A percentile compares a stretch with the other conserved stretches of the same genome.
Evolutionary conservation across 2,113 vertebrate species (phyloP).

Genomic region (Lepus timidus): DNA sequence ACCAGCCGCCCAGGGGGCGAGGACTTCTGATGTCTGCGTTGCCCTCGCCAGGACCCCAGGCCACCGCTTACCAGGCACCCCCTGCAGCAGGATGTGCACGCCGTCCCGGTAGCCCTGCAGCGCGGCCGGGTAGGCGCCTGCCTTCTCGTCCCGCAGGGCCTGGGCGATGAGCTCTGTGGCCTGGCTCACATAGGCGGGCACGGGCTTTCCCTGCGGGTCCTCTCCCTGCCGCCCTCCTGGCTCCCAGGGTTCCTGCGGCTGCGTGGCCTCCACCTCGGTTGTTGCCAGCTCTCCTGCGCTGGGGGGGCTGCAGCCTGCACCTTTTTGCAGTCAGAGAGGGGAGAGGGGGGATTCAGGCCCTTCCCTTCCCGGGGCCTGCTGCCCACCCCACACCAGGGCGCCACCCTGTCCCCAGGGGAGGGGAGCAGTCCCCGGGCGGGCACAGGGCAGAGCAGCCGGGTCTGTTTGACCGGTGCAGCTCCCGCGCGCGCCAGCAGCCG

Average conservation of each 20-base stretch:
- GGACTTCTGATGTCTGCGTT: background rate
- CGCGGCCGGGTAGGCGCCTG: conserved; percentile 78
- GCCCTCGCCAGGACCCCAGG: background rate
- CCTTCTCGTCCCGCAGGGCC: conserved; percentile 87
- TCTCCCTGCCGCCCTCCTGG: conserved; percentile 80
- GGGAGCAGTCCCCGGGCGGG: background rate
- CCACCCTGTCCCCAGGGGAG: background rate
- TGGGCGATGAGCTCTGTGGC: conserved; percentile 88
- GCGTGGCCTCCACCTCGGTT: background rate
- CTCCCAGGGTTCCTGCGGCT: conserved; percentile 76
- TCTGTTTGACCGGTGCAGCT: background rate
- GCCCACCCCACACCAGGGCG: background rate
- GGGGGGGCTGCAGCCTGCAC: conserved; percentile 55
- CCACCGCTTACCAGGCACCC: conserved; percentile 87
- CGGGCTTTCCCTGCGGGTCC: conserved; percentile 34
- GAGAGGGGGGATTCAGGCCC: background rate
- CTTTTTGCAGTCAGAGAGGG: conserved; percentile 45
- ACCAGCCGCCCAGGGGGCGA: background rate
- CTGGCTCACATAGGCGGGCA: conserved; percentile 86
- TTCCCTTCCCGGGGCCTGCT: background rate
- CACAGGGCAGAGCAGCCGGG: background rate
- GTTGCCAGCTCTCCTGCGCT: conserved; percentile 67
- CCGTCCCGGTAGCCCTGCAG: conserved; percentile 89
- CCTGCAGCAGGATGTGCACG: conserved; percentile 92
- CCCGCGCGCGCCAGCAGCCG: background rate